Percentiles rank a stretch among this genome's conserved stretches.
Conservation (phyloP, 2,888 invertebrate genomes). For the Habroteleia sp. region DNA sequence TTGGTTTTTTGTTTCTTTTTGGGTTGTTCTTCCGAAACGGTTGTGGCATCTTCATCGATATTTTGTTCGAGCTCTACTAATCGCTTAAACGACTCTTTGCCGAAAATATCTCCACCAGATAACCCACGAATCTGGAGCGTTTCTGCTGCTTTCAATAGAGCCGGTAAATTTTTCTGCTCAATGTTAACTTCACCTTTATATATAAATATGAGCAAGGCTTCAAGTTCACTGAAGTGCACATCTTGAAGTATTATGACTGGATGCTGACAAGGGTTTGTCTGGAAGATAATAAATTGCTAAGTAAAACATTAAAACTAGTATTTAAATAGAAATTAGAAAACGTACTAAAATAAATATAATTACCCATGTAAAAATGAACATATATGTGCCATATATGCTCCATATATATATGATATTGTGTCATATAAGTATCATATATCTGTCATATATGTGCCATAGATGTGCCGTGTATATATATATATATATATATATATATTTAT, state of each 20-base stretch:
- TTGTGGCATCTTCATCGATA: conserved; percentile 63
- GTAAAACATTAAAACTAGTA: too few species aligned
- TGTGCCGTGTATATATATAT: too few species aligned
- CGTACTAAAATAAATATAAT: too few species aligned
- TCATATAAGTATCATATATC: too few species aligned
- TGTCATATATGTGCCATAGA: too few species aligned
- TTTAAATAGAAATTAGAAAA: too few species aligned
- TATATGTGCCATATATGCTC: too few species aligned
- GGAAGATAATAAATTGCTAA: conserved; percentile 62
- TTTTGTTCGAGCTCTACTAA: conserved; percentile 71
- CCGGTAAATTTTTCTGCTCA: conserved; percentile 86
- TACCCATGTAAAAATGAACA: too few species aligned
- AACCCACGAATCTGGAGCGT: conserved; percentile 86
- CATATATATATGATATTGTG: too few species aligned
- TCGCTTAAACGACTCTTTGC: conserved; percentile 80
- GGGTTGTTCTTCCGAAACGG: conserved; percentile 68
- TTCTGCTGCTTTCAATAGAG: conserved; percentile 86
- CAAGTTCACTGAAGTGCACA: conserved; percentile 85
- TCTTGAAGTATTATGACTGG: conserved; percentile 89
- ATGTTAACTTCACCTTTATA: conserved; percentile 89
- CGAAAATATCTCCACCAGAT: conserved; percentile 83
- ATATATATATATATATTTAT: too few species aligned
- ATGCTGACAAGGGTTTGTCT: conserved; percentile 89
- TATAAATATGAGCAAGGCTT: conserved; percentile 86
- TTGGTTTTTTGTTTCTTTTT: conserved; percentile 73